A percentile compares a stretch with the other conserved stretches of the same genome.
phyloP scores from a whole-genome alignment of 2,797 vertebrate genomes.

The Anguilla obscura region DNA sequence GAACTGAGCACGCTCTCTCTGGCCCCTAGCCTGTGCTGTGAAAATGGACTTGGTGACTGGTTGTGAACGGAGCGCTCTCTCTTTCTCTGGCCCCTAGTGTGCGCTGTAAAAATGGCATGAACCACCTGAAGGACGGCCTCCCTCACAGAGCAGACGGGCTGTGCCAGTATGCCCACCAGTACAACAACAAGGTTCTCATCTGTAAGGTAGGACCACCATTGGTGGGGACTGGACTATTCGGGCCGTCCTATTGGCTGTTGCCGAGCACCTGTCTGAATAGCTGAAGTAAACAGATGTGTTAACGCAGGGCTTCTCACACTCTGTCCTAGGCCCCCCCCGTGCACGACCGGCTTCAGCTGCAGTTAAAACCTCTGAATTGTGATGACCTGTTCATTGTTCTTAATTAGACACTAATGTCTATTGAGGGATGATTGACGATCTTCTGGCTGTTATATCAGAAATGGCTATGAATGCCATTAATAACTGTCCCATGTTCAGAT shows the following conservation, averaged over 20 bases:
- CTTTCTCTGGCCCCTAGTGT: conserved; percentile 55
- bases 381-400: not conserved
- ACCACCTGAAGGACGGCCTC: conserved; percentile 73
- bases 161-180: conserved; percentile 78
- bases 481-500: not conserved
- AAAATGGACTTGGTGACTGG: too few species aligned
- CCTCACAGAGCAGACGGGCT: conserved; percentile 73
- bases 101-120: conserved; percentile 81
- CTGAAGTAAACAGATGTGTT: not conserved
- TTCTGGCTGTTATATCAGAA: not conserved
- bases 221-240: not conserved
- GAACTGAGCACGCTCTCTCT: too few species aligned
- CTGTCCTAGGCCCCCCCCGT: not conserved
- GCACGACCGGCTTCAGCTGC: not conserved
- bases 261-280: not conserved
- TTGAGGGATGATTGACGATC: not conserved
- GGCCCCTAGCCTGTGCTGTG: too few species aligned
- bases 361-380: not conserved
- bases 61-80: too few species aligned
- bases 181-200: conserved; percentile 82
- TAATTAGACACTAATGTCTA: not conserved
- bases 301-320: not conserved
- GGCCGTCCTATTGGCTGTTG: not conserved
- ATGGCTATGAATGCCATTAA: not conserved
- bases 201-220: conserved; percentile 70